Base-by-base conservation (phyloP, 2,113 vertebrate genomes). In the Coptodon bakossiorum region DNA sequence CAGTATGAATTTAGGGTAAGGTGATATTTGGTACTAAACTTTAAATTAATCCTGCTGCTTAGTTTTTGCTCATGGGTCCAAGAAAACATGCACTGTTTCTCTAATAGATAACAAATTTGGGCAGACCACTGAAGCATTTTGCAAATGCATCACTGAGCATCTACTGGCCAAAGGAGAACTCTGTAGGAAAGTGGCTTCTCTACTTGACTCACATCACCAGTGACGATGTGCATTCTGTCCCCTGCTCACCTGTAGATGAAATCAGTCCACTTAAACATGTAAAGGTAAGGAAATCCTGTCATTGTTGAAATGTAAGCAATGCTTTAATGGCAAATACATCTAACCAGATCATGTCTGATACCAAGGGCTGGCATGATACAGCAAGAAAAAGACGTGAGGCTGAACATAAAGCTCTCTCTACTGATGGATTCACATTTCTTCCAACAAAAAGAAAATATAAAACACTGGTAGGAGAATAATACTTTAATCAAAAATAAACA, bases 1-100 rank as follows among this genome's bases (percentile, higher is more conserved):
- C 96, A 97, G 29, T 97, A 97, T 87, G 97, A 99, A 86, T 99
- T 99, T 89, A 96, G 95, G 95, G 98, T 99, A 90, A 97, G 97
- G 8, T 38, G 17, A 48, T 16, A 54, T 24, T 45, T 76, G 16
- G 10, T 38, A 6, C 9, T 54, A 34, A 34, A 52, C 11, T 52
- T 78, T 52, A 78, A 52, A 52, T 34, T 0, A n/a, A 31, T 50
- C 27, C 16, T 29, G 45, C 6, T 31, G 73, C 7, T 78, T 52
- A 52, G 53, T 31, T 50, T 52, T 78, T 78, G 19, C 45, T 43
- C 38, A 38, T 29, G 24, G 22, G 54, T 61, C 38, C 38, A n/a
- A 78, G 9, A 78, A 50, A 78, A 57, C 9, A 16, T 27, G 27
- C 9, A 7, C 57, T 45, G 24, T 63, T 56, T 68, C 31, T 86